phyloP scores from a whole-genome alignment of 2,888 invertebrate species.

The Stenolophus ochropezus region DNA sequence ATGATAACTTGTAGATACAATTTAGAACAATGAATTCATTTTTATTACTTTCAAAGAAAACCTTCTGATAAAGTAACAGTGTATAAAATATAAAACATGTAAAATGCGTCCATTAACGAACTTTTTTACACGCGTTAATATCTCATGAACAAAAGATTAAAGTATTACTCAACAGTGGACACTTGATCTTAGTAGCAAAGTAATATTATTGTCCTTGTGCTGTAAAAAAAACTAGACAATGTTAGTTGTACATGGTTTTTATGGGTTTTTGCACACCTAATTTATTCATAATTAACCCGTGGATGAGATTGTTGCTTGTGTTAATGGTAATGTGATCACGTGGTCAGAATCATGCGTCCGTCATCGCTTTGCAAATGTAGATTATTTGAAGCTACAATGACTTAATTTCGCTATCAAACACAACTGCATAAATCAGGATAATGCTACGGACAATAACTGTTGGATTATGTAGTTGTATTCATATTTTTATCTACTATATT shows the following conservation, averaged over 20 bases:
- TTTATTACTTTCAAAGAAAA: background rate
- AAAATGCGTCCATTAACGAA: background rate
- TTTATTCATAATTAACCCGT: slow-evolving; percentile 30
- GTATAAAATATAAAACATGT: background rate
- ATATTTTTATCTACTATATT: too few relatives aligned
- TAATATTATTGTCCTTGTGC: slow-evolving; percentile 37
- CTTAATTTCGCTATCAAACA: background rate
- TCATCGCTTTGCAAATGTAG: background rate
- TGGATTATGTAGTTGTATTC: too few relatives aligned
- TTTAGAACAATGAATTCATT: too few relatives aligned
- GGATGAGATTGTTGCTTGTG: slow-evolving; percentile 16
- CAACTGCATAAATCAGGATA: too few relatives aligned
- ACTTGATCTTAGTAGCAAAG: slow-evolving; percentile 8
- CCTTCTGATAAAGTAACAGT: background rate
- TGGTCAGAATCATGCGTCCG: background rate
- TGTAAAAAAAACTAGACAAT: slow-evolving; percentile 11
- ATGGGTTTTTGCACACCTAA: slow-evolving; percentile 39
- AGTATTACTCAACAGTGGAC: background rate
- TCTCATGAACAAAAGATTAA: background rate
- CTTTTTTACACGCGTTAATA: background rate
- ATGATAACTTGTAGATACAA: too few relatives aligned
- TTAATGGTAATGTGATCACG: slow-evolving; percentile 23
- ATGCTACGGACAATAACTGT: too few relatives aligned
- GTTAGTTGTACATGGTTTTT: slow-evolving; percentile 35
- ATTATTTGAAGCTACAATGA: background rate